phyloP scores from a whole-genome alignment of 2,888 invertebrate genomes.

The Bruchidius siliquastri region DNA sequence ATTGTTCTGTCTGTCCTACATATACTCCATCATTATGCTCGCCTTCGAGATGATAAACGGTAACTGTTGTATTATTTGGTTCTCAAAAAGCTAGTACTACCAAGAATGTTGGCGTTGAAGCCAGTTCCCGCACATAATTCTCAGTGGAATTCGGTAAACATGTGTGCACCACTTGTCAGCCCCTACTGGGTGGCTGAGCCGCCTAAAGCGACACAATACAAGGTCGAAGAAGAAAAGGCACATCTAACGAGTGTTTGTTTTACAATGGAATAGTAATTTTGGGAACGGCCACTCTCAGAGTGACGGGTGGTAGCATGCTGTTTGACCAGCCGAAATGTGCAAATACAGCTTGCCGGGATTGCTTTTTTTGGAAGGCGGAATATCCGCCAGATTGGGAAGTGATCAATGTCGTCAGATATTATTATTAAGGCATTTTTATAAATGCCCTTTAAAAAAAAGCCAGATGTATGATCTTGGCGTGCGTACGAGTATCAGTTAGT shows the following conservation, averaged over 20 bases:
- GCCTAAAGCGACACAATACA: conserved; percentile 1
- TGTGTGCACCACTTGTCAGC: conserved; percentile 45
- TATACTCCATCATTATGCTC: no score
- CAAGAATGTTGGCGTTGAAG: not conserved
- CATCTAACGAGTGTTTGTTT: conserved; percentile 41
- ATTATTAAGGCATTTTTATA: no score
- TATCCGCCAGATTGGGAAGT: not conserved
- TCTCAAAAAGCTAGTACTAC: not conserved
- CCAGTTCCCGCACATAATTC: not conserved
- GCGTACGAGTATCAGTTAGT: no score
- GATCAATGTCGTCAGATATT: not conserved
- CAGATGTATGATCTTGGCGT: no score
- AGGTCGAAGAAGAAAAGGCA: conserved; percentile 17
- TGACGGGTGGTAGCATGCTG: not conserved
- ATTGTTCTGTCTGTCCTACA: no score
- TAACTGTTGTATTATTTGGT: no score
- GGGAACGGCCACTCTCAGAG: not conserved
- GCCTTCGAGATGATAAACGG: no score
- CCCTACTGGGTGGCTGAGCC: conserved; percentile 4
- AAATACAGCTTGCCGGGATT: not conserved
- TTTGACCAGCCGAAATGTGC: not conserved
- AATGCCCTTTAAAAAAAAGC: no score
- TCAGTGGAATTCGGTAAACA: conserved; percentile 36
- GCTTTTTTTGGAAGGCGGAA: not conserved
- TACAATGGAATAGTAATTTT: conserved; percentile 36